phyloP scores from a whole-genome alignment of 2,888 invertebrate genomes.

The Thysanoteuthis rhombus region DNA sequence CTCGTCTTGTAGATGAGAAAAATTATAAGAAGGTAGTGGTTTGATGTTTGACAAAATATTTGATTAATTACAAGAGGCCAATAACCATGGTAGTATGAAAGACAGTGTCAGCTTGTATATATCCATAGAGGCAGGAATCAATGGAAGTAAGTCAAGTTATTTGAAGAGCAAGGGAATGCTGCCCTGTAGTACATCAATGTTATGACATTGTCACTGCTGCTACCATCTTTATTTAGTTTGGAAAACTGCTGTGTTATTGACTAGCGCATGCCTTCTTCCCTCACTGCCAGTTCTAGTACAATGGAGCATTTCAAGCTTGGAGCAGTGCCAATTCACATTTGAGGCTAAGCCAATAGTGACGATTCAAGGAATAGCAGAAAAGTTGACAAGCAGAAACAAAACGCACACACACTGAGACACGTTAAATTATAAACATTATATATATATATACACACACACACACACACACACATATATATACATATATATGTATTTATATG shows the following conservation, averaged over 20 bases:
- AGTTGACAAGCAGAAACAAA: slow-evolving; percentile 1
- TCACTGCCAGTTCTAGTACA: not conserved
- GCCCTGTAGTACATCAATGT: slow-evolving; percentile 12
- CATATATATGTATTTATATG: no score
- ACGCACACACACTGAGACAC: not conserved
- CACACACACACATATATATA: not conserved
- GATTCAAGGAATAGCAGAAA: not conserved
- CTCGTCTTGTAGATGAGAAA: not conserved
- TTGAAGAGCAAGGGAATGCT: not conserved
- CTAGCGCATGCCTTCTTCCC: slow-evolving; percentile 12
- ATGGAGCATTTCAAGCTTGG: not conserved
- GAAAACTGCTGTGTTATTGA: slow-evolving; percentile 12
- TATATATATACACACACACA: not conserved
- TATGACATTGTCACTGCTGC: slow-evolving; percentile 12
- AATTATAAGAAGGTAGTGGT: not conserved
- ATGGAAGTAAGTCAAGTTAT: slow-evolving; percentile 12
- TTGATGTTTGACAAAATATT: not conserved
- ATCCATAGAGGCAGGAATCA: not conserved
- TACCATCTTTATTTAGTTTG: slow-evolving; percentile 12
- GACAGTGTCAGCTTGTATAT: not conserved
- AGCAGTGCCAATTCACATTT: not conserved
- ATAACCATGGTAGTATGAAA: not conserved
- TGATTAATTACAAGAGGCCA: not conserved
- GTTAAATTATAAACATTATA: no score
- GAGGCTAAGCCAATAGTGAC: not conserved